These are phyloP conservation scores for Drosophila stalkeri DNA, from an alignment of 2,888 invertebrate species.

Conservation along the genomic window DNA sequence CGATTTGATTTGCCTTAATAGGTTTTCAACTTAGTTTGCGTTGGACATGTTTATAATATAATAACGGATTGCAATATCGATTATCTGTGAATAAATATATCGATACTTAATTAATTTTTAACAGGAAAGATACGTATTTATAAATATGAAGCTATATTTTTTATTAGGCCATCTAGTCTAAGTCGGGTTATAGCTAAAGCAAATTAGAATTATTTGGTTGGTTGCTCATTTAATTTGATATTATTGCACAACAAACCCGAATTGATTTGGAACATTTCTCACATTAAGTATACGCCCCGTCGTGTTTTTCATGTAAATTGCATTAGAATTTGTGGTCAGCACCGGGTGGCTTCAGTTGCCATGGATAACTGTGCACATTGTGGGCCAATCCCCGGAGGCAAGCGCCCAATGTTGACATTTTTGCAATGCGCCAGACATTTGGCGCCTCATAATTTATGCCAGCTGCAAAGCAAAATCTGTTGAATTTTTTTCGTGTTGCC, in stretches of 20 bases:
- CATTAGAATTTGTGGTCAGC: conserved; percentile 17
- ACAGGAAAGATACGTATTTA: neutral
- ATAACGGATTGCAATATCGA: neutral
- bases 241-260: no score
- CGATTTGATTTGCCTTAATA: conserved; percentile 1
- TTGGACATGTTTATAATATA: conserved; percentile 17
- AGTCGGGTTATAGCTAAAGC: no score
- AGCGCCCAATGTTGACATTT: conserved; percentile 44
- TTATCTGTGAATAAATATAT: conserved; percentile 14
- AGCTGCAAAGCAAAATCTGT: conserved; percentile 32
- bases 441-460: conserved; percentile 50
- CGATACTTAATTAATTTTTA: neutral
- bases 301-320: neutral
- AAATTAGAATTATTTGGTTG: no score
- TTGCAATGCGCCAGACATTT: conserved; percentile 52
- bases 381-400: conserved; percentile 12
- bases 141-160: neutral
- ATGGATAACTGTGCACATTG: conserved; percentile 57
- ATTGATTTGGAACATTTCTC: neutral
- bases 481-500: conserved; percentile 31
- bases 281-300: conserved; percentile 27
- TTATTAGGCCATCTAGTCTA: no score
- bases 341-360: conserved; percentile 58
- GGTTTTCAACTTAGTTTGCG: conserved; percentile 7
- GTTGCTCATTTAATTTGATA: no score